A percentile compares a stretch with the other conserved stretches of the same genome.
These are phyloP conservation scores for Echinops telfairi DNA, from an alignment of 2,113 vertebrate species.

Conservation along the genomic window DNA sequence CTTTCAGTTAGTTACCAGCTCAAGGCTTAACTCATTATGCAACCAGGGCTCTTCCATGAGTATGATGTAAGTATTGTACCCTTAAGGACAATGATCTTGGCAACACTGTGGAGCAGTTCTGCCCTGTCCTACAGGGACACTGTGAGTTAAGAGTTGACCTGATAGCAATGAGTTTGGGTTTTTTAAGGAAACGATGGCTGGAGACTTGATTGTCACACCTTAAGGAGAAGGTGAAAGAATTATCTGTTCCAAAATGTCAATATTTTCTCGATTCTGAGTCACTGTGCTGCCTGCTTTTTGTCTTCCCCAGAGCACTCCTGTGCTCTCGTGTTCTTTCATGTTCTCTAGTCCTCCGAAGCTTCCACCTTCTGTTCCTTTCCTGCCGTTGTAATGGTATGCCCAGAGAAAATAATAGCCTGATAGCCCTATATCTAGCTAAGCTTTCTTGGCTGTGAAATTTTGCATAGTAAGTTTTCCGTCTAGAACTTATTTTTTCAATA, in stretches of 20 bases:
- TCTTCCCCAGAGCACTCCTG: background rate
- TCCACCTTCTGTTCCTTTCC: background rate
- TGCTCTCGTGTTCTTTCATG: background rate
- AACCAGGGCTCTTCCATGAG: too few relatives aligned
- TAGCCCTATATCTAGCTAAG: background rate
- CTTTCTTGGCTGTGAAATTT: slow-evolving; percentile 37
- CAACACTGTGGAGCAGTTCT: background rate
- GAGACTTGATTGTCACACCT: background rate
- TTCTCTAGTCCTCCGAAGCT: background rate
- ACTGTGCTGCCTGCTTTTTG: background rate
- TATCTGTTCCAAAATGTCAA: background rate
- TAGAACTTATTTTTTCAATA: slow-evolving; percentile 38
- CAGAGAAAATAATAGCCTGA: background rate
- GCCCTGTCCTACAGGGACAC: background rate
- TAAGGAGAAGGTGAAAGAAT: background rate
- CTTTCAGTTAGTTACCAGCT: too few relatives aligned
- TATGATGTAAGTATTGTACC: too few relatives aligned
- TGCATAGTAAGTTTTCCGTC: background rate
- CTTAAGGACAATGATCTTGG: background rate
- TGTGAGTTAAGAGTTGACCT: background rate
- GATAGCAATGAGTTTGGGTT: background rate
- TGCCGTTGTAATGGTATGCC: slow-evolving; percentile 7
- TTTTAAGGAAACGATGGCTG: background rate
- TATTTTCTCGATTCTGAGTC: background rate
- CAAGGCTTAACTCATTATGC: too few relatives aligned